Percentiles rank a stretch among this genome's conserved stretches.
Evolutionary conservation across 2,113 vertebrate species (phyloP).

Genomic region (Uria aalge): DNA sequence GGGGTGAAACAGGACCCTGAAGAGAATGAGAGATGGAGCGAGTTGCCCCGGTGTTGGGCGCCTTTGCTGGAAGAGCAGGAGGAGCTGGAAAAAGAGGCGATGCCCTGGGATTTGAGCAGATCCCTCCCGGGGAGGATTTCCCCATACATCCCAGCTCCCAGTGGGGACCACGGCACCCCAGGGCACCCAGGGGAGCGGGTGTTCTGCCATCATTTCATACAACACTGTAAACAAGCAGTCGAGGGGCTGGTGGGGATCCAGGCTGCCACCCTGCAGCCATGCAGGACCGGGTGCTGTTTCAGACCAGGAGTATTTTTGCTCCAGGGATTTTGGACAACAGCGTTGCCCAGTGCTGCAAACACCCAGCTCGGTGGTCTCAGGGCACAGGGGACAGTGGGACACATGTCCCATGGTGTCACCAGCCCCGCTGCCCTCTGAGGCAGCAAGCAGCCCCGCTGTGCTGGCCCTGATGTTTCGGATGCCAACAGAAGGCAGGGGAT

Average conservation of each 20-base stretch:
- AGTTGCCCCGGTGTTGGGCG: rapidly evolving
- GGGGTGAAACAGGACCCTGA: neutral
- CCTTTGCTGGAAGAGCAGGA: neutral
- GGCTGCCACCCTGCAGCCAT: neutral
- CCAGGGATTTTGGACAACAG: neutral
- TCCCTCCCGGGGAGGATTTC: neutral
- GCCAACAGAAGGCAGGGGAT: neutral
- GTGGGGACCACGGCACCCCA: neutral
- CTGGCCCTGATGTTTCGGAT: rapidly evolving
- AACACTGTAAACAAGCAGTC: neutral
- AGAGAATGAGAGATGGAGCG: neutral
- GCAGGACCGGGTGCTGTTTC: neutral
- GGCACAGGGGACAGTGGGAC: neutral
- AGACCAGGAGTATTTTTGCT: neutral
- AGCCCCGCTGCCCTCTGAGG: neutral
- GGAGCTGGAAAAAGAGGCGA: rapidly evolving
- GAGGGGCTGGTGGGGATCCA: neutral
- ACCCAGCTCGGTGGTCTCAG: rapidly evolving
- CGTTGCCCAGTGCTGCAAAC: rapidly evolving
- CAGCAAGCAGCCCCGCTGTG: neutral
- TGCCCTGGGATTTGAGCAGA: neutral
- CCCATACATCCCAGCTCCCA: rapidly evolving
- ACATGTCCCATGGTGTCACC: neutral
- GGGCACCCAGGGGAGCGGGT: neutral
- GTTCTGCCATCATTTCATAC: neutral